phyloP scores from a whole-genome alignment of 2,113 vertebrate genomes.

The Turnix velox region DNA sequence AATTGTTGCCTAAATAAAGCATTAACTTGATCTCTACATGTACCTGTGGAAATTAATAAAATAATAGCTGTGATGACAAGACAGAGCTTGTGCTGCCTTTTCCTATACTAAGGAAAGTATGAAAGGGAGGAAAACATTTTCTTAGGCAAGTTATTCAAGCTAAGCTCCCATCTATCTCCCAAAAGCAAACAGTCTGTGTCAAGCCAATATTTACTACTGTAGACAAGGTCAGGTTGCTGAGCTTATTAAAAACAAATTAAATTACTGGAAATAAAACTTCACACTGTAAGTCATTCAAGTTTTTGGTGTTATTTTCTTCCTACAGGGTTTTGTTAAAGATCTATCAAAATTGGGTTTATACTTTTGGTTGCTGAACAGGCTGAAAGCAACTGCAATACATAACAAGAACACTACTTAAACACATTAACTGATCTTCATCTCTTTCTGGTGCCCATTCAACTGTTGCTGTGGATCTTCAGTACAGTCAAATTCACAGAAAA shows the following conservation, averaged over 20 bases:
- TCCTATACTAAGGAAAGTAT: background rate
- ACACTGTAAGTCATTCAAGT: background rate
- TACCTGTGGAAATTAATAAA: background rate
- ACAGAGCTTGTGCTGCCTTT: background rate
- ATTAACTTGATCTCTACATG: background rate
- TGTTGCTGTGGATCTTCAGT: background rate
- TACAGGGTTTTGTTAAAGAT: background rate
- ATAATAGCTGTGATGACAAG: background rate
- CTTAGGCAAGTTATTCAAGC: background rate
- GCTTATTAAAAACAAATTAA: background rate
- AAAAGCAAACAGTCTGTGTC: background rate
- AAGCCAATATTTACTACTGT: background rate
- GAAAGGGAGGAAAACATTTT: background rate
- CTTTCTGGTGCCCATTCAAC: background rate
- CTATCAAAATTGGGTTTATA: background rate
- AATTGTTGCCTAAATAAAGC: background rate
- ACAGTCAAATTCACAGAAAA: background rate
- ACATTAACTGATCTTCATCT: background rate
- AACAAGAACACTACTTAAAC: background rate
- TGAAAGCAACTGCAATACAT: accelerated
- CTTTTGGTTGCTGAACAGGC: background rate
- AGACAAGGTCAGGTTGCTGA: background rate
- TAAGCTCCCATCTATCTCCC: background rate
- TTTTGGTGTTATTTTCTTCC: background rate
- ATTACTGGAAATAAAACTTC: background rate